phyloP scores from a whole-genome alignment of 2,888 invertebrate species.

The Thysanoteuthis rhombus region DNA sequence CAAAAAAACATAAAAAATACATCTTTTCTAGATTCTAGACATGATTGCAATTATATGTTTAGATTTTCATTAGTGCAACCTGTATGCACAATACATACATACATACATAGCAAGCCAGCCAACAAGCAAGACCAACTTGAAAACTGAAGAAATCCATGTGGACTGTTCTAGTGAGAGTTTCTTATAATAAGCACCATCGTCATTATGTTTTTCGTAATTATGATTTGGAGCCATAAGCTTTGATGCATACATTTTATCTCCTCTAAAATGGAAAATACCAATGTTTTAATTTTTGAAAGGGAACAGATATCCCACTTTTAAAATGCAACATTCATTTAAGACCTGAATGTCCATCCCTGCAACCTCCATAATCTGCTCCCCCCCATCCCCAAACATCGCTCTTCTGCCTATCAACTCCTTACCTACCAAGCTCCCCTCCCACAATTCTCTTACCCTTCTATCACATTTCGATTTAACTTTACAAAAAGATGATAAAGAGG shows the following conservation, averaged over 20 bases:
- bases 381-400: too few species aligned
- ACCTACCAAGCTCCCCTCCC: not conserved
- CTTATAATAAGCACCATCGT: too few species aligned
- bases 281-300: not conserved
- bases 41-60: too few species aligned
- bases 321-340: not conserved
- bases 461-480: not conserved
- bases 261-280: not conserved
- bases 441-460: not conserved
- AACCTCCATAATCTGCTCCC: not conserved
- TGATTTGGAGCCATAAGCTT: not conserved
- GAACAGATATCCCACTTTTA: not conserved
- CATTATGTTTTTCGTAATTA: not conserved
- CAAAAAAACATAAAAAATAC: too few species aligned
- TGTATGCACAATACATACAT: too few species aligned
- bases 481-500: not conserved
- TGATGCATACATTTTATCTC: not conserved
- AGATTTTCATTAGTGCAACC: too few species aligned
- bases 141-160: too few species aligned
- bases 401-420: not conserved
- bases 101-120: too few species aligned
- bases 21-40: too few species aligned
- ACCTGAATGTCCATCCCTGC: not conserved
- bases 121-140: too few species aligned
- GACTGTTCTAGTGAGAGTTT: too few species aligned